These are phyloP conservation scores for Plemyria rubiginata DNA, from an alignment of 2,888 invertebrate species.

Conservation along the genomic window DNA sequence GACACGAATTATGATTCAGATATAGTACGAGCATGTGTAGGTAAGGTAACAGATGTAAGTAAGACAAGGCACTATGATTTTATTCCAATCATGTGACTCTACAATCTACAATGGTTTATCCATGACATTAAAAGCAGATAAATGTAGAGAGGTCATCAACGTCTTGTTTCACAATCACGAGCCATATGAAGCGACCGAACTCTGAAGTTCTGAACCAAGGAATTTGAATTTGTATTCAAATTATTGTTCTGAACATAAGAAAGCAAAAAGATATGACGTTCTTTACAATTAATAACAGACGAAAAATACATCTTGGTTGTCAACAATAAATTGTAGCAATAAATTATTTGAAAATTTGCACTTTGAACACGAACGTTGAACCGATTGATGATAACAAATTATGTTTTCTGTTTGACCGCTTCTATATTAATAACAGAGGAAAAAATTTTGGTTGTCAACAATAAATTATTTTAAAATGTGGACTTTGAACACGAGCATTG, in stretches of 20 bases:
- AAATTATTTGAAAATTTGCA: not conserved
- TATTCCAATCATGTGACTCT: conserved; percentile 14
- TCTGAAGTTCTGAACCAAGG: no score
- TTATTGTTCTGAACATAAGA: no score
- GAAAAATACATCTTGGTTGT: not conserved
- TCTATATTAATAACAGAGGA: not conserved
- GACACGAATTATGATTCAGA: not conserved
- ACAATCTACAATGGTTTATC: conserved; percentile 9
- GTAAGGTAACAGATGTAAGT: no score
- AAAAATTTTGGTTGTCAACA: not conserved
- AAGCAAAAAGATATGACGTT: not conserved
- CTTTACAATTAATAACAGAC: not conserved
- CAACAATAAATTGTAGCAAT: not conserved
- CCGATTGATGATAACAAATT: not conserved
- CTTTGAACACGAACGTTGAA: conserved; percentile 7
- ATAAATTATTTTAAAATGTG: not conserved
- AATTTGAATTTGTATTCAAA: no score
- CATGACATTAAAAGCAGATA: conserved; percentile 12
- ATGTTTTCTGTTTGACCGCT: not conserved
- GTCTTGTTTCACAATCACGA: not conserved
- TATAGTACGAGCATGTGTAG: not conserved
- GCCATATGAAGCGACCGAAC: not conserved
- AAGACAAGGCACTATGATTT: not conserved
- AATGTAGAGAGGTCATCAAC: conserved; percentile 3
- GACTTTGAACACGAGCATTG: conserved; percentile 9